These are phyloP conservation scores for Pocillopora meandrina DNA, from an alignment of 92 coral and sea anemone species.

Conservation along the genomic window DNA sequence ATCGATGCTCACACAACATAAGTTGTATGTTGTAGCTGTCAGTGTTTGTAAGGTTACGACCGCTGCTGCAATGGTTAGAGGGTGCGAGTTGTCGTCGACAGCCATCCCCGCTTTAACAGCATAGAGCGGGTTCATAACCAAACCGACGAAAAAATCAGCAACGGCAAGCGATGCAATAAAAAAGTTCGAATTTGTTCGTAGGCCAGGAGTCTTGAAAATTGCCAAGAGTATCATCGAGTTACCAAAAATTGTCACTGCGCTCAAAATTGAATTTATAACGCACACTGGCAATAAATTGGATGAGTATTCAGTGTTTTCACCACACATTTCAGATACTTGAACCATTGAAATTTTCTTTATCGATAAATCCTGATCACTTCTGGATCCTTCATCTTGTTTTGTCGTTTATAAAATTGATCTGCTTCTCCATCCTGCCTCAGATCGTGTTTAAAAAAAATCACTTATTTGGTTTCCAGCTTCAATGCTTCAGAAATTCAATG, in stretches of 20 bases:
- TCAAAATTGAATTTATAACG: neutral
- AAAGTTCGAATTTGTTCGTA: slow-evolving; percentile 41
- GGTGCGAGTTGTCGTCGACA: slow-evolving; percentile 34
- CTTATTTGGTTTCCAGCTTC: neutral
- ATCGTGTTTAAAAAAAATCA: neutral
- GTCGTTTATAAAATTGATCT: too few relatives aligned
- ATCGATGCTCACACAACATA: slow-evolving; percentile 56
- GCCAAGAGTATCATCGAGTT: slow-evolving; percentile 46
- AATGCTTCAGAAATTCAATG: too few relatives aligned
- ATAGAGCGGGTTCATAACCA: slow-evolving; percentile 51
- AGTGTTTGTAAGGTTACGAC: slow-evolving; percentile 64
- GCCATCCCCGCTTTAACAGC: slow-evolving; percentile 21
- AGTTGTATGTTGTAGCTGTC: slow-evolving; percentile 53
- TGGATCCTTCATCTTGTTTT: too few relatives aligned
- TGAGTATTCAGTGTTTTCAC: neutral
- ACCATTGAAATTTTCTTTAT: neutral
- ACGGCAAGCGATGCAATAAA: slow-evolving; percentile 62
- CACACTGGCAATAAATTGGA: neutral
- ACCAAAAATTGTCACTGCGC: slow-evolving; percentile 11
- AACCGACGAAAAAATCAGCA: slow-evolving; percentile 62
- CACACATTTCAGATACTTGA: neutral
- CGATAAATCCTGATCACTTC: neutral
- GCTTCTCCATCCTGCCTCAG: too few relatives aligned
- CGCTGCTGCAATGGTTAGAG: slow-evolving; percentile 38
- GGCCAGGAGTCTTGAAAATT: slow-evolving; percentile 17